Evolutionary conservation across 2,888 invertebrate species (phyloP).

Genomic region (Stratiomys singularior): DNA sequence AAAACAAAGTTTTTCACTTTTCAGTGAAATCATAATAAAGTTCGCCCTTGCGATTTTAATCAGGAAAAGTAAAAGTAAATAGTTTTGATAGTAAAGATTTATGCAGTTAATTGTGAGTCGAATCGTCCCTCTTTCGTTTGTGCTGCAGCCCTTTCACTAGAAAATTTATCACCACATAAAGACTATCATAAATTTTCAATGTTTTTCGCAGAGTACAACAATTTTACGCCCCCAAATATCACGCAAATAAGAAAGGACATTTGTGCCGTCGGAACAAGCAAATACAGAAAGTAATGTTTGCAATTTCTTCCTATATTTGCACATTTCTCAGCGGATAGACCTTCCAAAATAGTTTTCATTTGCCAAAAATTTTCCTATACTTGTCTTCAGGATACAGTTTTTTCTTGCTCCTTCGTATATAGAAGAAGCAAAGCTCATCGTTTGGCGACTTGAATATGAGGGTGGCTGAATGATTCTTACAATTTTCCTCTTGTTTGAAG

Average conservation of each 20-base stretch:
- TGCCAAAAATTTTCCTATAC: constrained; percentile 44
- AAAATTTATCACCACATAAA: constrained; percentile 51
- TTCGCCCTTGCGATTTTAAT: too few relatives aligned
- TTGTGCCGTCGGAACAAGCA: constrained; percentile 10
- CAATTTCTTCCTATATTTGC: constrained; percentile 11
- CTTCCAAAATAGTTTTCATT: constrained; percentile 30
- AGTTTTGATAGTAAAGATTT: too few relatives aligned
- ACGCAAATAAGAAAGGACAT: background rate
- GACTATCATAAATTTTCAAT: constrained; percentile 49
- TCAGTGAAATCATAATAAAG: too few relatives aligned
- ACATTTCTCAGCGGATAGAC: constrained; percentile 1
- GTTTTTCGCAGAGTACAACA: constrained; percentile 17
- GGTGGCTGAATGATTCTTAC: constrained; percentile 38
- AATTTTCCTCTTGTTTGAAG: background rate
- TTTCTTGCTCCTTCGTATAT: constrained; percentile 11
- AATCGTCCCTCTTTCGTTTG: background rate
- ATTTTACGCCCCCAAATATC: background rate
- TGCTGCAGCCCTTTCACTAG: background rate
- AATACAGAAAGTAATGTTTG: constrained; percentile 28
- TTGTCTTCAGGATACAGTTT: too few relatives aligned
- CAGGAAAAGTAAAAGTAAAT: too few relatives aligned
- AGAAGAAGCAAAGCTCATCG: background rate
- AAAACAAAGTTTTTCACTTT: too few relatives aligned
- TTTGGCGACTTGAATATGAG: constrained; percentile 37
- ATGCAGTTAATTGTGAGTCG: too few relatives aligned